Conservation (phyloP, 2,113 vertebrate species). For the Ranitomeya variabilis region DNA sequence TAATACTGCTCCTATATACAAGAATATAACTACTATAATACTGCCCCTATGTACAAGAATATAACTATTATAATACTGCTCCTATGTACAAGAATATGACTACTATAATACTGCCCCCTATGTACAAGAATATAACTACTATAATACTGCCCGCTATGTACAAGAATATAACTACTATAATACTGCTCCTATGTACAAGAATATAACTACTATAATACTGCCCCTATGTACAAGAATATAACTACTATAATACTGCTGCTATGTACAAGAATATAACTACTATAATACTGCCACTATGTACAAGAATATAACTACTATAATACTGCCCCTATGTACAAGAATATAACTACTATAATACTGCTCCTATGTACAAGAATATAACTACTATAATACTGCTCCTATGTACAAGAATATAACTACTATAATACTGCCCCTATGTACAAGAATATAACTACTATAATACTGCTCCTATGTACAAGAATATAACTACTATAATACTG, state of each 20-base stretch:
- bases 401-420: too few relatives aligned
- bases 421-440: too few relatives aligned
- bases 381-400: too few relatives aligned
- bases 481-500: too few relatives aligned
- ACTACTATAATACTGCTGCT: background rate
- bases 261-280: background rate
- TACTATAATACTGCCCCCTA: background rate
- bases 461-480: too few relatives aligned
- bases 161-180: background rate
- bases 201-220: constrained; percentile 10
- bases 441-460: too few relatives aligned
- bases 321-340: background rate
- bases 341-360: background rate
- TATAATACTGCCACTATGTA: background rate
- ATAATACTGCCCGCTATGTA: background rate
- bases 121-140: background rate
- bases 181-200: background rate
- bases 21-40: constrained; percentile 11
- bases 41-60: background rate
- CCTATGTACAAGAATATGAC: background rate
- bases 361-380: too few relatives aligned
- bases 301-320: constrained; percentile 5
- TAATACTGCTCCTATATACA: background rate
- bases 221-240: background rate
- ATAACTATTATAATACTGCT: background rate